Percentiles rank a stretch among this genome's conserved stretches.
Conservation (phyloP, 2,888 invertebrate species). For the Empis livida region DNA sequence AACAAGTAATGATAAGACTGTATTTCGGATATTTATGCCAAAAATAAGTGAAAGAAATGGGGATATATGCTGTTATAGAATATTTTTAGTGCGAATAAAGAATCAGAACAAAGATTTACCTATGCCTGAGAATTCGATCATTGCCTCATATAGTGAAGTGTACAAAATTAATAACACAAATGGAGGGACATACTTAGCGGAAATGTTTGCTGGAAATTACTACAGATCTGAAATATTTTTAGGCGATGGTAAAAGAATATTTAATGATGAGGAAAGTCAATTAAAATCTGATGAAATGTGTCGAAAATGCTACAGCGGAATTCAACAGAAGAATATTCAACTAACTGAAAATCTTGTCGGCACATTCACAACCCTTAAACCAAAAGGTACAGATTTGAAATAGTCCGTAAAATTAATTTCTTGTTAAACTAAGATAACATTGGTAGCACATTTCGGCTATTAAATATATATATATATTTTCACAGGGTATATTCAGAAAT, state of each 20-base stretch:
- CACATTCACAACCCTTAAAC: no score
- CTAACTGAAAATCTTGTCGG: no score
- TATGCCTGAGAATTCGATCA: constrained; percentile 51
- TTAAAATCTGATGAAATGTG: constrained; percentile 24
- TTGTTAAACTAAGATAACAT: no score
- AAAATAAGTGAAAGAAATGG: constrained; percentile 74
- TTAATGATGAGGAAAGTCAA: constrained; percentile 18
- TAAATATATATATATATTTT: no score
- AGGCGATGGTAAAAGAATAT: constrained; percentile 47
- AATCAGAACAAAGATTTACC: constrained; percentile 48
- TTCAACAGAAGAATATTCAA: not conserved
- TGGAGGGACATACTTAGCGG: constrained; percentile 71
- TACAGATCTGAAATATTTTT: constrained; percentile 55
- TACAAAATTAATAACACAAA: constrained; percentile 46
- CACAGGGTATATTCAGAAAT: no score
- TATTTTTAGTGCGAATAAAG: constrained; percentile 63
- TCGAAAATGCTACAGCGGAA: constrained; percentile 23
- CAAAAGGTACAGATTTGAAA: no score
- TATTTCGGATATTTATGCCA: constrained; percentile 63
- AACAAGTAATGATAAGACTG: constrained; percentile 47
- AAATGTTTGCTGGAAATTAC: constrained; percentile 62
- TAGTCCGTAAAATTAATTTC: no score
- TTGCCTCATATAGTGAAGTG: constrained; percentile 60
- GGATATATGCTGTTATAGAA: constrained; percentile 73
- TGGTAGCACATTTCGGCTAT: no score